Conservation (phyloP, 2,888 invertebrate species). For the Frankliniella intonsa region DNA sequence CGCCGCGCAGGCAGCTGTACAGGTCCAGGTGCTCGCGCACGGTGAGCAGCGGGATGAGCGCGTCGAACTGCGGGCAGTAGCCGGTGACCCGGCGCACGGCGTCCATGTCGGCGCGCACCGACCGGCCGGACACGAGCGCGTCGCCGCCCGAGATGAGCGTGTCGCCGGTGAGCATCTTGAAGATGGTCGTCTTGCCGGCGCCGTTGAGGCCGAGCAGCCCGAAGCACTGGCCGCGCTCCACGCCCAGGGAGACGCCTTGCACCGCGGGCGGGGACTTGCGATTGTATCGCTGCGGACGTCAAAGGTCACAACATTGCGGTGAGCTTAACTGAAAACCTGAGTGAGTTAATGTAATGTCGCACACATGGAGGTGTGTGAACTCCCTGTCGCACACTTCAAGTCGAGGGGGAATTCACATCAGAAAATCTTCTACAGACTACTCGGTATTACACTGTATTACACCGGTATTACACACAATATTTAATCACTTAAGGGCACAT, state of each 20-base stretch:
- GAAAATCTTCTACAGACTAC: no score
- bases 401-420: no score
- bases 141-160: constrained; percentile 64
- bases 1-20: constrained; percentile 61
- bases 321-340: no score
- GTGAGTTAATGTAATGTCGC: no score
- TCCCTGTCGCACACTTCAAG: no score
- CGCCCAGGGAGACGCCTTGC: constrained; percentile 54
- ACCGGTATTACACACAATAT: no score
- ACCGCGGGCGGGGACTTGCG: not conserved
- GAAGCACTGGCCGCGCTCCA: constrained; percentile 71
- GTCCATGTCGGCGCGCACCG: constrained; percentile 36
- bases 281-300: not conserved
- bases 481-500: no score
- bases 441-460: no score
- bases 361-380: no score
- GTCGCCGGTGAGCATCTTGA: constrained; percentile 86
- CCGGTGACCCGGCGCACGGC: constrained; percentile 48
- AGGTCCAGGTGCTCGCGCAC: constrained; percentile 65
- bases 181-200: constrained; percentile 83
- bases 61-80: constrained; percentile 75
- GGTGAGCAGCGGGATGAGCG: constrained; percentile 64
- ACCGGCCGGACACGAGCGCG: constrained; percentile 54
- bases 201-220: constrained; percentile 80
- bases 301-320: no score